Base-by-base conservation (phyloP, 2,797 vertebrate genomes). In the Labeo calbasu region DNA sequence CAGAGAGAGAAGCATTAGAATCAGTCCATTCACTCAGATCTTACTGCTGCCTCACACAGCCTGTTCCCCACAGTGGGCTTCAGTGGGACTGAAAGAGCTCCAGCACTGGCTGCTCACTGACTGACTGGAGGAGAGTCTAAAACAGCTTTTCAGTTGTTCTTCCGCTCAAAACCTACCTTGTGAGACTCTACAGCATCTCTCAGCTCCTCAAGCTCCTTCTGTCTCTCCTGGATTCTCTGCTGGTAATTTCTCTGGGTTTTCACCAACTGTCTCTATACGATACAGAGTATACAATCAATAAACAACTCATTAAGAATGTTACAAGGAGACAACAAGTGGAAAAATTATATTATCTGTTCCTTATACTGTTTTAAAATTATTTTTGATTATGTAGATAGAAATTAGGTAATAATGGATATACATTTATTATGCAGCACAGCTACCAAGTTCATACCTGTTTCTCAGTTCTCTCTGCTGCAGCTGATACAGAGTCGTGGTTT, bases 31-130 rank as follows among this genome's bases (percentile, higher is more conserved):
- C 68, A 48, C 12, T 61, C 23, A 71, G 61, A 48, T 79, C 46
- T 79, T 21, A 79, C 61, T 66, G 19, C 46, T 79, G 11, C 2
- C 40, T 63, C 72, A 76, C 72, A 76, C 72, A 76, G 32, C 32
- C 50, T 59, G 53, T 59, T 43, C 32, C 0, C 1, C 32, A 43
- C 53, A 76, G 32, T 76, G 73, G 4, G 14, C 69, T 71, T 71
- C 43, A 48, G n/a, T 25, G 69, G 69, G 69, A 71, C 72, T 73
- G 48, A 53, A 73, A 32, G 15, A 73, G 71, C 50, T 73, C 48
- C 70, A 72, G 46, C 46, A 51, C 70, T 51, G 48, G 15, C 15
- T 73, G 43, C n/a, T 71, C 43, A 25, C 69, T 15, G 69, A 71
- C 43, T 48, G 69, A 71, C n/a, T 70, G 43, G 70, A 72, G 9